phyloP scores from a whole-genome alignment of 2,113 vertebrate species.

The Agelaius phoeniceus region DNA sequence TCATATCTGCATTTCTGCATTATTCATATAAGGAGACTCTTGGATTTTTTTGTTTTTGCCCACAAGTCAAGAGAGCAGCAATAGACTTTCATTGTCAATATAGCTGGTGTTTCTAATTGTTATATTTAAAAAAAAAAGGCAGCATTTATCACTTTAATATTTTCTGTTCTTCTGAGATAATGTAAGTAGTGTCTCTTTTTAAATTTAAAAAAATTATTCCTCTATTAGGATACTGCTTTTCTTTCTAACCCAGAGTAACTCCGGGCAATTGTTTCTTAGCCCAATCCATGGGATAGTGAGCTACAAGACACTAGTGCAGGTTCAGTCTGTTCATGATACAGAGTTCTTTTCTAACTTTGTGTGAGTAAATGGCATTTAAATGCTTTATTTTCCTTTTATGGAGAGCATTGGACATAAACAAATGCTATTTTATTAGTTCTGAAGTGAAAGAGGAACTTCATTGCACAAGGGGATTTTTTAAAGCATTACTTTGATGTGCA shows the following conservation, averaged over 20 bases:
- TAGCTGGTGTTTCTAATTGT: not conserved
- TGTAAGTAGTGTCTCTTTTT: not conserved
- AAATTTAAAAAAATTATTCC: not conserved
- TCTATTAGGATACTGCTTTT: not conserved
- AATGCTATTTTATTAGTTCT: not conserved
- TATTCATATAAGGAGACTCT: not conserved
- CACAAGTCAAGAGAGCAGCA: not conserved
- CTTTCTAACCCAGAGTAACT: not conserved
- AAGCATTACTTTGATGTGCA: not conserved
- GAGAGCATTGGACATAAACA: not conserved
- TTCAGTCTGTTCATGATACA: not conserved
- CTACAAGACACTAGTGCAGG: not conserved
- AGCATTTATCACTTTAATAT: not conserved
- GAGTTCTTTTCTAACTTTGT: not conserved
- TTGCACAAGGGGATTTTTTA: not conserved
- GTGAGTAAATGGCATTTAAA: not conserved
- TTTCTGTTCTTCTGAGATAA: not conserved
- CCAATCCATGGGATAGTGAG: not conserved
- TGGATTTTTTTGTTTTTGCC: not conserved
- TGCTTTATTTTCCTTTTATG: not conserved
- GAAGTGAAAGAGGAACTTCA: constrained; percentile 51
- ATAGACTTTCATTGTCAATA: not conserved
- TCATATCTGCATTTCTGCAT: not conserved
- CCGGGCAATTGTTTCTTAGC: not conserved
- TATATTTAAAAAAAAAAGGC: not conserved